phyloP scores from a whole-genome alignment of 2,113 vertebrate species.

The Todiramphus chloris region DNA sequence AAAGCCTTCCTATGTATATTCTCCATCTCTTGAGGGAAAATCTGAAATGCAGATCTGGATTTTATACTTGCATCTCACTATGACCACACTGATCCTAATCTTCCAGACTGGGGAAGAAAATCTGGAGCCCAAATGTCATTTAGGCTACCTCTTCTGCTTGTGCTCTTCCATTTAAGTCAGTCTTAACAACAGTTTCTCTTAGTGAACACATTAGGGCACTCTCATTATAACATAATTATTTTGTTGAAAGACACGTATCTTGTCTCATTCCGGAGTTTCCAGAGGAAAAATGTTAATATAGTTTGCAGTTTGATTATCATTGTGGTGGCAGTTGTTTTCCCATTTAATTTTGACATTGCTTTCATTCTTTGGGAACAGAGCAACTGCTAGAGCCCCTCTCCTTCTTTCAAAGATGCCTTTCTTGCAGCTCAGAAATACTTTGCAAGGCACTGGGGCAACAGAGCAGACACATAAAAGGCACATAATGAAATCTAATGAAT shows the following conservation, averaged over 20 bases:
- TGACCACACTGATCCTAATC: neutral
- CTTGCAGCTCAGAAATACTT: constrained; percentile 6
- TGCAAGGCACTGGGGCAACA: neutral
- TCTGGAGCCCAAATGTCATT: neutral
- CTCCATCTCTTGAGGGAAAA: neutral
- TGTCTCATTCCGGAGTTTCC: neutral
- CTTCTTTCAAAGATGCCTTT: neutral
- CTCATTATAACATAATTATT: constrained; percentile 4
- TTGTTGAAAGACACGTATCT: neutral
- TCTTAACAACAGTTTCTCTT: neutral
- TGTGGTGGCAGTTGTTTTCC: neutral
- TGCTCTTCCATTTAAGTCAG: neutral
- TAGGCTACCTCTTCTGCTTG: neutral
- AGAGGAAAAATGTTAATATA: neutral
- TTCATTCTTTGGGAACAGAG: neutral
- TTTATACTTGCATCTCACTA: neutral
- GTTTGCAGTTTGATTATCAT: neutral
- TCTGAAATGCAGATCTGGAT: neutral
- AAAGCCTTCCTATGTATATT: neutral
- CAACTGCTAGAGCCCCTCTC: neutral
- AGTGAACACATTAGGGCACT: neutral
- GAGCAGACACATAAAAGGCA: neutral
- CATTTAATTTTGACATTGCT: neutral
- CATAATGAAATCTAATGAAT: neutral
- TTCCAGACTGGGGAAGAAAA: neutral